A percentile compares a stretch with the other conserved stretches of the same genome.
phyloP scores from a whole-genome alignment of 1,140 invertebrate species.

The Saxidomus purpurata region DNA sequence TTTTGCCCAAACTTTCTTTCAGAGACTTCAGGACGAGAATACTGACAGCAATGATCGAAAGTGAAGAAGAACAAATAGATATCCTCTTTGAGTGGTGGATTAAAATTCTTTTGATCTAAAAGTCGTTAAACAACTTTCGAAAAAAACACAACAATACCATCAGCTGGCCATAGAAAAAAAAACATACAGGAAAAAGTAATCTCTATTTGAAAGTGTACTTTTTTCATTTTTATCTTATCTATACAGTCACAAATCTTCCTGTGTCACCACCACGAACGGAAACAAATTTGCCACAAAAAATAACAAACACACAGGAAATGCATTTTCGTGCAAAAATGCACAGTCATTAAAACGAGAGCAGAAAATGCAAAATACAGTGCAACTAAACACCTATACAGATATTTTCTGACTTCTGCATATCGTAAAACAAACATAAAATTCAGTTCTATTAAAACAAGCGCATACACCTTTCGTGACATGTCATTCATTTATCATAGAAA shows the following conservation, averaged over 20 bases:
- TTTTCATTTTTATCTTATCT: neutral
- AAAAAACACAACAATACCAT: no score
- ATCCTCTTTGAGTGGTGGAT: no score
- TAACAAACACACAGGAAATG: constrained; percentile 10
- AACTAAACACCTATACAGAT: neutral
- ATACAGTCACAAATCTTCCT: neutral
- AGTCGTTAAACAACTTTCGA: no score
- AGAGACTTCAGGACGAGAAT: no score
- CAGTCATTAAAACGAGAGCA: constrained; percentile 28
- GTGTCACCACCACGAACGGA: neutral
- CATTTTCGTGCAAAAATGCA: constrained; percentile 33
- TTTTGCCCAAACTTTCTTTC: no score
- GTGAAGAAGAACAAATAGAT: no score
- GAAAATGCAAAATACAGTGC: neutral
- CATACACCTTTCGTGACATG: neutral
- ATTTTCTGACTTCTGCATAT: neutral
- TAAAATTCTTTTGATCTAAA: no score
- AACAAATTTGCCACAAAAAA: neutral
- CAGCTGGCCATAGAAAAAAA: no score
- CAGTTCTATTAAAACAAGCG: neutral
- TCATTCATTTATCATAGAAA: constrained; percentile 17
- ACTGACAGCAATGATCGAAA: no score
- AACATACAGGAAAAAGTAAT: no score
- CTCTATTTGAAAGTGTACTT: no score
- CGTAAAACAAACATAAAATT: constrained; percentile 33